A percentile compares a stretch with the other conserved stretches of the same genome.
Evolutionary conservation across 2,888 invertebrate species (phyloP).

Genomic region (Cryptocephalus primarius): DNA sequence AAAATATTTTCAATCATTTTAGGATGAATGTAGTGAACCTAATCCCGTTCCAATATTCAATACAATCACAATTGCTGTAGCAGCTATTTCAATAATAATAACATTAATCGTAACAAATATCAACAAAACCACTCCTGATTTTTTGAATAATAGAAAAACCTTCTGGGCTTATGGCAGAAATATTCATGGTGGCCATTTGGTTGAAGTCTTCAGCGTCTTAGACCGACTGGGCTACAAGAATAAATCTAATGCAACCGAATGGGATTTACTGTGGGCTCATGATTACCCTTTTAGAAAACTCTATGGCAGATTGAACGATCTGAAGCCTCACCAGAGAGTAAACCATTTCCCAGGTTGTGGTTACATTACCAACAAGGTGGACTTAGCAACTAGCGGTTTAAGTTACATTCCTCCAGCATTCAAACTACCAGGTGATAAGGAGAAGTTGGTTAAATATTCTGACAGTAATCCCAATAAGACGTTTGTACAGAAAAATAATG

Average conservation of each 20-base stretch:
- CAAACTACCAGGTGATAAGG: conserved; percentile 66
- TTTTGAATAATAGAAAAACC: conserved; percentile 15
- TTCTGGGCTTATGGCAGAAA: conserved; percentile 52
- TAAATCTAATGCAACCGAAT: conserved; percentile 37
- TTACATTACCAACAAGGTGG: conserved; percentile 81
- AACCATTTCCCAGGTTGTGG: conserved; percentile 95
- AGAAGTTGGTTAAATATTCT: conserved; percentile 58
- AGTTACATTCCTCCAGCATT: conserved; percentile 82
- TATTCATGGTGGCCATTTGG: conserved; percentile 54
- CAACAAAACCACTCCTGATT: too few species aligned
- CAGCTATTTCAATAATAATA: too few species aligned
- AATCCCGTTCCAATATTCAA: too few species aligned
- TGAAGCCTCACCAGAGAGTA: conserved; percentile 66
- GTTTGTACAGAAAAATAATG: conserved; percentile 88
- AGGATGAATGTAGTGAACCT: too few species aligned
- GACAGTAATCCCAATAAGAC: conserved; percentile 51
- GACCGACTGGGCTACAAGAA: conserved; percentile 62
- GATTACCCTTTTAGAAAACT: conserved; percentile 74
- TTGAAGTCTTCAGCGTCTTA: conserved; percentile 73
- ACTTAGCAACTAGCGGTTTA: conserved; percentile 65
- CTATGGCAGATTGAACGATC: conserved; percentile 41
- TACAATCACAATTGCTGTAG: too few species aligned
- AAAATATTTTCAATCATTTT: too few species aligned
- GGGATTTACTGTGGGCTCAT: conserved; percentile 90
- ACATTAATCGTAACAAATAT: too few species aligned